Conservation (phyloP, 2,888 invertebrate genomes). For the Troilus luridus region DNA sequence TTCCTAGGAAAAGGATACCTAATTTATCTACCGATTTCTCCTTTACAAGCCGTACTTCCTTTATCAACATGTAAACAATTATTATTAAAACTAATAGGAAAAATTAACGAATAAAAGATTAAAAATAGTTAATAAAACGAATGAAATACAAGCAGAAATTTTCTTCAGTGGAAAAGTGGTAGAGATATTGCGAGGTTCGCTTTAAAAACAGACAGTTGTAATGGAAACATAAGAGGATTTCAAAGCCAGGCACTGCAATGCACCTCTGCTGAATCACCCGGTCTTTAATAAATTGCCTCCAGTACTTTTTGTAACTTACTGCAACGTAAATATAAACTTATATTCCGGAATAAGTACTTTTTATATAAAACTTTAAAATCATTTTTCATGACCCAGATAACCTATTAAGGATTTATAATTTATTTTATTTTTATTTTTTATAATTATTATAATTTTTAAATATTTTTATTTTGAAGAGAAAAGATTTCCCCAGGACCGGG, state of each 20-base stretch:
- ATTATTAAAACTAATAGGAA: too few species aligned
- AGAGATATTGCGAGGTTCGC: not conserved
- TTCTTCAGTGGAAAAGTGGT: not conserved
- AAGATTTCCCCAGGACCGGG: too few species aligned
- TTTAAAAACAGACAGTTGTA: not conserved
- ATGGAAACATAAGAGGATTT: constrained; percentile 15
- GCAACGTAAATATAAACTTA: not conserved
- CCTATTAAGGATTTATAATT: not conserved
- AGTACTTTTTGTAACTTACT: not conserved
- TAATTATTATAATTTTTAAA: too few species aligned
- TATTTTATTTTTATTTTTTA: too few species aligned
- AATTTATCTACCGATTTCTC: too few species aligned
- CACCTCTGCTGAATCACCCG: not conserved
- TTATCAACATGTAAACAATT: too few species aligned
- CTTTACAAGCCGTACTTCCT: too few species aligned
- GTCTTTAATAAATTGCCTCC: not conserved
- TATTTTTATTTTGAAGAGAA: too few species aligned
- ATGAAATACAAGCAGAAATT: not conserved
- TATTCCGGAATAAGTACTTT: not conserved
- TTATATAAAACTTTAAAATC: not conserved
- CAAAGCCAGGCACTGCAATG: not conserved
- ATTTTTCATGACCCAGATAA: not conserved
- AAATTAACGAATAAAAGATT: too few species aligned
- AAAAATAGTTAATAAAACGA: too few species aligned
- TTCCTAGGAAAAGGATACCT: too few species aligned